These are phyloP conservation scores for Taphrorychus bicolor DNA, from an alignment of 2,888 invertebrate genomes.

Conservation along the genomic window DNA sequence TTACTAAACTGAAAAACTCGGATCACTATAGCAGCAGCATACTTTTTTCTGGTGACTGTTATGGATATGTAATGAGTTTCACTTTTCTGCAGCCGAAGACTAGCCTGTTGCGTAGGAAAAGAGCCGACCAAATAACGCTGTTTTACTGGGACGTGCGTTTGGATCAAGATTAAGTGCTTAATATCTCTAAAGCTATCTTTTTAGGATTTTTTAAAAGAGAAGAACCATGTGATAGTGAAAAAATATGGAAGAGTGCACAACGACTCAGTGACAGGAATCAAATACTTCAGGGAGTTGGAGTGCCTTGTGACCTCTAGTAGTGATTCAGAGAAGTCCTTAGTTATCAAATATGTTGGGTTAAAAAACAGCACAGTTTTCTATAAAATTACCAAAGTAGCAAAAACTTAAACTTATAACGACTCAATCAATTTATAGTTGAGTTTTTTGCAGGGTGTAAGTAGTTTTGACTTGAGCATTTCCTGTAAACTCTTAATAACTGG, in stretches of 20 bases:
- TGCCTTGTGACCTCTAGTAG: conserved; percentile 66
- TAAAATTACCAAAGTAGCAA: conserved; percentile 63
- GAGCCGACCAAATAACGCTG: conserved; percentile 63
- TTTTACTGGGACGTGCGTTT: conserved; percentile 67
- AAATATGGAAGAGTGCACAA: conserved; percentile 61
- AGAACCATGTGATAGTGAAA: conserved; percentile 61
- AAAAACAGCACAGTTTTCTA: conserved; percentile 64
- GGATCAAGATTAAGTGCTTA: background rate
- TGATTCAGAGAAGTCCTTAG: conserved; percentile 62
- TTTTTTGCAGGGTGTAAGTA: conserved; percentile 64
- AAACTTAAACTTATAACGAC: background rate
- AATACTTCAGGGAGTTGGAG: conserved; percentile 60
- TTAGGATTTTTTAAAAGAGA: conserved; percentile 64
- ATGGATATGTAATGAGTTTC: conserved; percentile 63
- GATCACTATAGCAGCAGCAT: conserved; percentile 50
- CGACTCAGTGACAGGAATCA: conserved; percentile 62
- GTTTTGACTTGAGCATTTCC: conserved; percentile 63
- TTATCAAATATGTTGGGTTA: conserved; percentile 61
- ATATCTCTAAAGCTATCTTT: background rate
- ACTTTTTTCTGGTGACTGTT: conserved; percentile 65
- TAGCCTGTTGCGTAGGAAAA: conserved; percentile 63
- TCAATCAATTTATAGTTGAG: background rate
- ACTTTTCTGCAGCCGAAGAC: conserved; percentile 65
- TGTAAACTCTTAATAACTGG: conserved; percentile 66
- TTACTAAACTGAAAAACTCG: conserved; percentile 49